phyloP scores from a whole-genome alignment of 1,140 invertebrate genomes.

The Neodiprion fabricii region DNA sequence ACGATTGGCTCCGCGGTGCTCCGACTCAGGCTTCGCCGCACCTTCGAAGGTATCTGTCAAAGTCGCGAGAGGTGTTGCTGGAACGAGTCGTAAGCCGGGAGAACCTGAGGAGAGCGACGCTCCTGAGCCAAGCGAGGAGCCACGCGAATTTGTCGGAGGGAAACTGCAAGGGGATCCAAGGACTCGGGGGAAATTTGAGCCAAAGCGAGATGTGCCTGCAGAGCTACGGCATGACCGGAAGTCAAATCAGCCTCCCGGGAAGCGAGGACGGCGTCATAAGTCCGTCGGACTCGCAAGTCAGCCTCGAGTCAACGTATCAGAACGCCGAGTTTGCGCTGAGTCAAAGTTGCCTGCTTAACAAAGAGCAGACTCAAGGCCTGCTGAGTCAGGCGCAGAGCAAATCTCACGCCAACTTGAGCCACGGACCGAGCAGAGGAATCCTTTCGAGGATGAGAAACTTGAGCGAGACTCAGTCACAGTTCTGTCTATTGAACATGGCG shows the following conservation, averaged over 20 bases:
- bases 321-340: conserved; percentile 47
- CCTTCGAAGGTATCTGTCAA: conserved; percentile 63
- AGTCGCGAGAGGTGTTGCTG: conserved; percentile 65
- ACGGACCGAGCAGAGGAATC: conserved; percentile 44
- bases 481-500: conserved; percentile 43
- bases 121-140: conserved; percentile 56
- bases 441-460: conserved; percentile 52
- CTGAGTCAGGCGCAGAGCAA: conserved; percentile 51
- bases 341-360: conserved; percentile 55
- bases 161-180: conserved; percentile 34
- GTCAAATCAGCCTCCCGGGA: conserved; percentile 51
- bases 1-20: conserved; percentile 65
- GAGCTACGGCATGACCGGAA: conserved; percentile 47
- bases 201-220: conserved; percentile 63
- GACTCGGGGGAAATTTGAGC: conserved; percentile 46
- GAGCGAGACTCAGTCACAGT: conserved; percentile 53
- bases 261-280: conserved; percentile 56
- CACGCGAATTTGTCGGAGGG: conserved; percentile 46
- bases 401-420: conserved; percentile 53
- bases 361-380: conserved; percentile 57
- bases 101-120: conserved; percentile 57
- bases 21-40: conserved; percentile 56
- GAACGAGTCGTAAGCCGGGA: conserved; percentile 64
- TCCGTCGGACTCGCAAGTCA: conserved; percentile 47
- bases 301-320: conserved; percentile 48